Evolutionary conservation across 1,140 invertebrate species (phyloP).

Genomic region (Zaprionus capensis): DNA sequence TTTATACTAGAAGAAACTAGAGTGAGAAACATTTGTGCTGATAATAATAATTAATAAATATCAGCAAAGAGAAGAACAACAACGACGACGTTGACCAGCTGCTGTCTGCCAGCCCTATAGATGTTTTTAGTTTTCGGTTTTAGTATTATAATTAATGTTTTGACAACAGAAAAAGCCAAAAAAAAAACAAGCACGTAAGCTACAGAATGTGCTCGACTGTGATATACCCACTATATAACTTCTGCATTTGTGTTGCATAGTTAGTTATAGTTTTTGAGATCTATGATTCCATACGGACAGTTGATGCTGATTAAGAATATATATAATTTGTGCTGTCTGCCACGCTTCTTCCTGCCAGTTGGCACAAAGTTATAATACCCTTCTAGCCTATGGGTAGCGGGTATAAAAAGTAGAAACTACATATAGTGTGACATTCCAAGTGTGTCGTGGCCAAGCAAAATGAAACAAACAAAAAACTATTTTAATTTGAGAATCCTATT

Average conservation of each 20-base stretch:
- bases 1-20: conserved; percentile 24
- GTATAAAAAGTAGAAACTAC: not conserved
- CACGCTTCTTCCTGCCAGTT: no score
- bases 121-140: conserved; percentile 8
- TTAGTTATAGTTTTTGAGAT: no score
- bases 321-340: no score
- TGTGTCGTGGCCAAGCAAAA: conserved; percentile 4
- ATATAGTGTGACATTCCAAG: conserved; percentile 14
- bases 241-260: no score
- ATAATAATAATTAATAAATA: conserved; percentile 74
- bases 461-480: not conserved
- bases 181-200: not conserved
- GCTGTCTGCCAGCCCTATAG: conserved; percentile 29
- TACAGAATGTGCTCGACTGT: not conserved
- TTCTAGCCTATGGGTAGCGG: not conserved
- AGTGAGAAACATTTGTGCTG: conserved; percentile 50
- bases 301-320: no score
- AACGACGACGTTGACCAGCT: conserved; percentile 44
- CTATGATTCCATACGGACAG: no score
- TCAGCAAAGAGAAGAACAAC: conserved; percentile 29
- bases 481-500: not conserved
- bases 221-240: not conserved
- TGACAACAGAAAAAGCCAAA: conserved; percentile 19
- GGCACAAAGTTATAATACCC: not conserved
- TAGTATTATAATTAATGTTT: conserved; percentile 39